phyloP scores from a whole-genome alignment of 2,113 vertebrate genomes.

The Physeter macrocephalus region DNA sequence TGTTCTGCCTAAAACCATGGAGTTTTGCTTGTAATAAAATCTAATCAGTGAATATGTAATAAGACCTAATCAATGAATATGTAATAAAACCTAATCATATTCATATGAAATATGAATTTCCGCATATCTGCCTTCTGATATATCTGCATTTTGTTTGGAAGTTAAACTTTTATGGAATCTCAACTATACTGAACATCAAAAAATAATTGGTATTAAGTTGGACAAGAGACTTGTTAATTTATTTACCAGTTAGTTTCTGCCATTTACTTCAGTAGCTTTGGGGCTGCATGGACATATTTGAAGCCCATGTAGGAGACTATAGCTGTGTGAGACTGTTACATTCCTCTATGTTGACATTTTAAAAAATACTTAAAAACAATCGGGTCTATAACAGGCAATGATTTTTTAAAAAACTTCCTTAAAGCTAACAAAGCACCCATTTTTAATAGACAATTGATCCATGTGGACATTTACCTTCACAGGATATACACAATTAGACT shows the following conservation, averaged over 20 bases:
- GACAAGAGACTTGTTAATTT: neutral
- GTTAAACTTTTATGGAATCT: neutral
- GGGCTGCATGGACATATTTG: neutral
- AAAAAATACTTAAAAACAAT: neutral
- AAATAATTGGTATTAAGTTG: neutral
- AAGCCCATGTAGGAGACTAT: neutral
- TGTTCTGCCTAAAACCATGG: neutral
- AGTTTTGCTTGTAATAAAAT: neutral
- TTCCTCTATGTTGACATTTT: neutral
- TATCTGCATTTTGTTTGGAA: neutral
- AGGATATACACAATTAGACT: neutral
- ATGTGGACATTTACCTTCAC: neutral
- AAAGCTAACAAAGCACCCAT: neutral
- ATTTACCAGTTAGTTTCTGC: neutral
- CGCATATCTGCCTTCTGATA: neutral
- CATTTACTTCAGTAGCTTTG: neutral
- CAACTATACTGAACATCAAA: neutral
- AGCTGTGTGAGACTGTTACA: no score
- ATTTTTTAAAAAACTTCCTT: neutral
- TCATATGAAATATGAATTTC: neutral
- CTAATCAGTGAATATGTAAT: no score
- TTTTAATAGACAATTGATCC: neutral
- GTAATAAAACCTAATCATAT: no score
- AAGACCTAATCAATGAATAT: no score
- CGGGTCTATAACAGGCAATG: neutral